These are phyloP conservation scores for Oreochromis aureus DNA, from an alignment of 2,113 vertebrate species.

Conservation along the genomic window DNA sequence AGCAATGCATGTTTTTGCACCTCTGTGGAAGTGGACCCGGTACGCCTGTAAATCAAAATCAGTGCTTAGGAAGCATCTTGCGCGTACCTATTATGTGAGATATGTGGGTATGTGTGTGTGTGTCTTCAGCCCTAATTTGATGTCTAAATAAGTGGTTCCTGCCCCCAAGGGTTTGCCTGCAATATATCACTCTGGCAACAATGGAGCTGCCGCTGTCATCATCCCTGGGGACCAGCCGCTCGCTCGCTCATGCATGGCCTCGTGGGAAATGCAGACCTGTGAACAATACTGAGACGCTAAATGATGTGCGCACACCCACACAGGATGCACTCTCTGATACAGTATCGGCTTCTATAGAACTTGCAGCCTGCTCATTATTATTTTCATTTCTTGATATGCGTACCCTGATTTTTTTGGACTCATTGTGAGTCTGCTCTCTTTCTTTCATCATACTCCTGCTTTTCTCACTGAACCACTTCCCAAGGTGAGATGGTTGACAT, in stretches of 20 bases:
- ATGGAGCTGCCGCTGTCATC: slow-evolving; percentile 46
- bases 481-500: slow-evolving; percentile 42
- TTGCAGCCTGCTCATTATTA: neutral
- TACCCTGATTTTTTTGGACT: neutral
- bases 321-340: neutral
- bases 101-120: slow-evolving; percentile 10
- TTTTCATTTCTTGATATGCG: neutral
- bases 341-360: neutral
- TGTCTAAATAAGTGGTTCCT: slow-evolving; percentile 70
- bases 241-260: slow-evolving; percentile 53
- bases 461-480: neutral
- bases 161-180: slow-evolving; percentile 45
- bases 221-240: slow-evolving; percentile 49
- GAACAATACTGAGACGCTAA: slow-evolving; percentile 35
- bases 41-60: neutral
- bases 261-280: slow-evolving; percentile 49
- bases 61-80: neutral
- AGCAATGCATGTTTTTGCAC: neutral
- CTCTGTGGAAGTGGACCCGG: neutral
- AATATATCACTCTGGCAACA: slow-evolving; percentile 63
- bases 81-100: neutral
- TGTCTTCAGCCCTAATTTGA: slow-evolving; percentile 66
- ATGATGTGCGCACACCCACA: slow-evolving; percentile 10
- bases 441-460: neutral
- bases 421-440: neutral